Base-by-base conservation (phyloP, 1,140 invertebrate genomes). In the Augochlora pura region DNA sequence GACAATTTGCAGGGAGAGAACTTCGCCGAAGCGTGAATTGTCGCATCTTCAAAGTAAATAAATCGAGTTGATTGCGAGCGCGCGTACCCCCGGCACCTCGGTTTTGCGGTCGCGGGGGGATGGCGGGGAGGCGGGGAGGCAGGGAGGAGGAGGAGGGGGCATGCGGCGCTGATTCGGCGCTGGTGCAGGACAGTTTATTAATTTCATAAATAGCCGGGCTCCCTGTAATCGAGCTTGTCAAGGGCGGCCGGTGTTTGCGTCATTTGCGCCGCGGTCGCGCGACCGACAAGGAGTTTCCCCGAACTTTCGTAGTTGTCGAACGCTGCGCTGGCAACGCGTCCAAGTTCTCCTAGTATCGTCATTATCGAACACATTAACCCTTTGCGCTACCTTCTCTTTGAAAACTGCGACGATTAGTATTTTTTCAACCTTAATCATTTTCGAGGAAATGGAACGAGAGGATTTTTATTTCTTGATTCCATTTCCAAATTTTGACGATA, bases 121-220 rank as follows among this genome's bases (percentile, higher is more conserved):
- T n/a, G n/a, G n/a, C n/a, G n/a, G n/a, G n/a, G n/a, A n/a, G n/a
- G n/a, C n/a, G n/a, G n/a, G n/a, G n/a, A n/a, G n/a, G n/a, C n/a
- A n/a, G n/a, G n/a, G n/a, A n/a, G n/a, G n/a, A n/a, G n/a, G n/a
- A n/a, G n/a, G n/a, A n/a, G n/a, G n/a, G n/a, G 49, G 1, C 42
- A 1, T 46, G 54, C 25, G 67, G 39, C 27, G n/a, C 16, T 38
- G 32, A 25, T 74, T 49, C 60, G 7, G 21, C n/a, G 21, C n/a
- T 23, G n/a, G 39, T 32, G 16, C 63, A 4, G 32, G 60, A 66
- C 70, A 66, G 77, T 79, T 79, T 71, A 79, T 79, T 63, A 79
- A 79, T 79, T 79, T 74, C 77, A 79, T 79, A 79, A 66, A 74
- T 78, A 6, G 8, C 38, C 21, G 54, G 54, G 23, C 32, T 21